phyloP scores from a whole-genome alignment of 2,888 invertebrate species.

The Lottia scabra region DNA sequence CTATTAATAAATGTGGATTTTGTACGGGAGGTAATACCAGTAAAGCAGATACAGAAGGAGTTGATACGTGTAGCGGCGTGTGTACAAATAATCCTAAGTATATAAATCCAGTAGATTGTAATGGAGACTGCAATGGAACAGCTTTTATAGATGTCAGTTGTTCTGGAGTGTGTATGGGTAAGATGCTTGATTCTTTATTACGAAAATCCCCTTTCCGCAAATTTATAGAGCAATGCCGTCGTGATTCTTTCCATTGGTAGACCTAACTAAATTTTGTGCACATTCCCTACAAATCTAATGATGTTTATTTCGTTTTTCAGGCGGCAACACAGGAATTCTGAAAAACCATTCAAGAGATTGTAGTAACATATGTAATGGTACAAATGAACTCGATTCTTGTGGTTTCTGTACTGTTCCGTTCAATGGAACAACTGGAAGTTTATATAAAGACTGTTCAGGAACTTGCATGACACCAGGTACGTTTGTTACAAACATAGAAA shows the following conservation, averaged over 20 bases:
- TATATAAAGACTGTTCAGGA: slow-evolving; percentile 21
- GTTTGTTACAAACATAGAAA: background rate
- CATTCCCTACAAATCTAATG: too few relatives aligned
- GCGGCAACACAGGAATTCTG: slow-evolving; percentile 17
- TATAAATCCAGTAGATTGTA: slow-evolving; percentile 14
- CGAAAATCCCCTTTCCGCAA: too few relatives aligned
- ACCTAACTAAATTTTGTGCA: too few relatives aligned
- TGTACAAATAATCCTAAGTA: slow-evolving; percentile 13
- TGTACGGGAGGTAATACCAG: slow-evolving; percentile 17
- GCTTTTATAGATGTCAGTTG: slow-evolving; percentile 15
- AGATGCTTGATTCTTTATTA: background rate
- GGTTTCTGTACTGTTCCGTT: slow-evolving; percentile 14
- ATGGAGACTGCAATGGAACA: slow-evolving; percentile 16
- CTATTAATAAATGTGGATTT: slow-evolving; percentile 1
- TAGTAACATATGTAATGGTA: slow-evolving; percentile 22
- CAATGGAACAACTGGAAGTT: slow-evolving; percentile 4
- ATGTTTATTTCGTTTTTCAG: slow-evolving; percentile 3
- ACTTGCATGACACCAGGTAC: slow-evolving; percentile 19
- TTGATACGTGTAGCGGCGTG: slow-evolving; percentile 15
- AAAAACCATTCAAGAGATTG: slow-evolving; percentile 21
- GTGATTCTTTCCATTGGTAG: too few relatives aligned
- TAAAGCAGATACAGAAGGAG: slow-evolving; percentile 5
- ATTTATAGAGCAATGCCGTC: too few relatives aligned
- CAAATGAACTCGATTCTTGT: slow-evolving; percentile 22
- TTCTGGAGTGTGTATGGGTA: slow-evolving; percentile 17